These are phyloP conservation scores for Myopa testacea DNA, from an alignment of 2,888 invertebrate genomes.

Conservation along the genomic window DNA sequence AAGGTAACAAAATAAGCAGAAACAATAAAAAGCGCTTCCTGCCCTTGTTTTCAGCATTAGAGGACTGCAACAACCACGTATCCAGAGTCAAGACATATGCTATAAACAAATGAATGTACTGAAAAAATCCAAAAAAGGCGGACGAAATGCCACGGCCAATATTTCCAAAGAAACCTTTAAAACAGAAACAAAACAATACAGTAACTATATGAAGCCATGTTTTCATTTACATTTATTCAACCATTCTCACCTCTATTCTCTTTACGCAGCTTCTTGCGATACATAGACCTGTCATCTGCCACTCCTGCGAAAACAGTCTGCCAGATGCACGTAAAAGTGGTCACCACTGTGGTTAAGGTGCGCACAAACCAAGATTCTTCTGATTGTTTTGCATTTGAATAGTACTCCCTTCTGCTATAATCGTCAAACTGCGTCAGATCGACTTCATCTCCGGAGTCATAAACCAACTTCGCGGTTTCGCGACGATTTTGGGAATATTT, in stretches of 20 bases:
- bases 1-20: conserved; percentile 70
- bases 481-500: conserved; percentile 48
- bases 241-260: conserved; percentile 49
- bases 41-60: conserved; percentile 57
- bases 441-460: conserved; percentile 66
- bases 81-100: conserved; percentile 64
- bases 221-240: background rate
- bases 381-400: conserved; percentile 40
- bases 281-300: conserved; percentile 51
- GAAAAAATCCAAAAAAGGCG: conserved; percentile 54
- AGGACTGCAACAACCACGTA: conserved; percentile 61
- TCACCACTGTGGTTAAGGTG: conserved; percentile 57
- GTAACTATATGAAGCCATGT: background rate
- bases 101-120: conserved; percentile 60
- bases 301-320: conserved; percentile 47
- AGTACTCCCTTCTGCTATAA: conserved; percentile 48
- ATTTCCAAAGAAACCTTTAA: conserved; percentile 55
- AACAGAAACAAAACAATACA: conserved; percentile 23
- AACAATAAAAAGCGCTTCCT: conserved; percentile 64
- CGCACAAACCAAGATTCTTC: conserved; percentile 58
- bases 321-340: conserved; percentile 56
- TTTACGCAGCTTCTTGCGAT: too few relatives aligned
- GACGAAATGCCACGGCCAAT: conserved; percentile 52
- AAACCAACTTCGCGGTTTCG: conserved; percentile 55
- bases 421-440: conserved; percentile 56